Base-by-base conservation (phyloP, 2,113 vertebrate species). In the Brachypodius melanocephalos region DNA sequence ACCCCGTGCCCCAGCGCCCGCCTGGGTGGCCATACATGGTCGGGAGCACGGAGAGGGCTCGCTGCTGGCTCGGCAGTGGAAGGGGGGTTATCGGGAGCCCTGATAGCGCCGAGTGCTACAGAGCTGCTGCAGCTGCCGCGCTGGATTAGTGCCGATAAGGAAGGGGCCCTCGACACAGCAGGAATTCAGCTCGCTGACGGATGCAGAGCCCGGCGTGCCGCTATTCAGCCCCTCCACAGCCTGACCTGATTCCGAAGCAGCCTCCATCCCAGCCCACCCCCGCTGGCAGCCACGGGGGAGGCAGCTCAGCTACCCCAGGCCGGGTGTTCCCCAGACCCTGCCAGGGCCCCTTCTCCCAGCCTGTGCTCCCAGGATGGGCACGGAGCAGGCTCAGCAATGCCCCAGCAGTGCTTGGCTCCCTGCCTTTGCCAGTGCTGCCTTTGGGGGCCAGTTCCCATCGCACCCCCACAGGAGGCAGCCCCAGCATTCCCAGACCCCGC, bases 141-240 rank as follows among this genome's bases (percentile, higher is more conserved):
- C 93, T 91, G 91, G 89, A 89, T 62, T 45, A 69, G 87, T 12
- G 89, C 93, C 36, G 91, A 95, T 91, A 95, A 95, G 95, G 45
- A 76, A 90, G 91, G 86, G 93, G 93, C 95, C 95, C 95, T 72
- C 3, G 8, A 6, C 90, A 14, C 74, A 66, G 80, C 65, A 72
- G 91, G 76, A 93, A 93, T 90, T 48, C 86, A 29, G 85, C 58
- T 22, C 12, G 52, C 78, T 48, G 83, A 11, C 0, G 8, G 89
- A n/a, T 9, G 62, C 46, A 10, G 74, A 65, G 66, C 85, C 84
- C n/a, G 8, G 51, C 9, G 1, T 0, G 22, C 57, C 10, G 40
- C 68, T 51, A 0, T 25, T 42, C 66, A 38, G 42, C 79, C 79
- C 63, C 57, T 69, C 76, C 54, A 15, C 51, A 87, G 73, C 89